Base-by-base conservation (phyloP, 2,113 vertebrate genomes). In the Thalassarche chlororhynchos region DNA sequence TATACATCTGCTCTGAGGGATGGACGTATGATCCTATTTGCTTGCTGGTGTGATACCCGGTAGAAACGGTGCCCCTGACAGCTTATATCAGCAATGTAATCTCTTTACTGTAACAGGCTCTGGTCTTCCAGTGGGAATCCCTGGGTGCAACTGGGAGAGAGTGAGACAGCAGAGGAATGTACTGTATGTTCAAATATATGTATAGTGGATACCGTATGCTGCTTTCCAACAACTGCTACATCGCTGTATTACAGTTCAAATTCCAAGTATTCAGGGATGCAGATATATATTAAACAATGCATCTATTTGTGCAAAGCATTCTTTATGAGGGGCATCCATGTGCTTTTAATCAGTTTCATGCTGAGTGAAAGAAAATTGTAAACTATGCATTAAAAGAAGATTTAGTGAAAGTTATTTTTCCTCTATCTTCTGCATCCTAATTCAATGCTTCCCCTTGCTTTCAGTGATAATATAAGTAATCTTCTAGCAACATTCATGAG, bases 341-440 rank as follows among this genome's bases (percentile, higher is more conserved):
- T 97, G 97, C 97, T 98, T 98, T 98, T 98, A 98, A 98, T 98
- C 98, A 99, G 98, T 98, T 98, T 98, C 97, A 97, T 61, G 98
- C 98, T 98, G 98, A 96, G 98, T 95, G 95, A 97, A 98, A 98
- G 98, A 98, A 98, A 98, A 98, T 98, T 97, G 98, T 98, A 98
- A 98, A 98, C 98, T 98, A 97, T 98, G 98, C 98, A 98, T 98
- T 98, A 98, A 97, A 98, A 97, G 97, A 98, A 98, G 98, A 98
- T 98, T 98, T 98, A 98, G 95, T 62, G 90, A 96, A 98, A 98
- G 97, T 98, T 98, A 97, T 98, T 98, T 98, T 93, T 97, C 97
- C 83, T 95, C 93, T 98, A 97, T 98, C 97, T 98, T 97, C 96
- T 97, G 98, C 98, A 98, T 98, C 97, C 98, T 98, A 98, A 98